Evolutionary conservation across 2,888 invertebrate species (phyloP).

Genomic region (Hyposoter didymator): DNA sequence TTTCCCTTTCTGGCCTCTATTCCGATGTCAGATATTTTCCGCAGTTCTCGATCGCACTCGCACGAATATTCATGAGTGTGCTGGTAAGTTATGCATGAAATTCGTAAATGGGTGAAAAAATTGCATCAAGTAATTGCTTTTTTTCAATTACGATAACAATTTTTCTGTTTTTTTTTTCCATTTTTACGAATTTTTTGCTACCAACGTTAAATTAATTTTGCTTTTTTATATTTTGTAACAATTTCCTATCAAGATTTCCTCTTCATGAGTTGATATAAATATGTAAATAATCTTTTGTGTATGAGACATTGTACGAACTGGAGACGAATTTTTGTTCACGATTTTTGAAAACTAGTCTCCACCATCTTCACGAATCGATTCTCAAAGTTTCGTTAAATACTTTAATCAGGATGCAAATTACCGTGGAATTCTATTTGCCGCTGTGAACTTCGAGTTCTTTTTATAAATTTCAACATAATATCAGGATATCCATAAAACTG

Average conservation of each 20-base stretch:
- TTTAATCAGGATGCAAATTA: neutral
- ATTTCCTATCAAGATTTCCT: slow-evolving; percentile 22
- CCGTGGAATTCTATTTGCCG: neutral
- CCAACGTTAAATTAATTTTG: neutral
- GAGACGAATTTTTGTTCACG: neutral
- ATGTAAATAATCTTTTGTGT: slow-evolving; percentile 3
- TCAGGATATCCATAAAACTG: neutral
- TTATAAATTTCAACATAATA: neutral
- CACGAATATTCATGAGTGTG: neutral
- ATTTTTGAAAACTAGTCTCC: neutral
- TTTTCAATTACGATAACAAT: neutral
- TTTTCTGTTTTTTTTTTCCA: neutral
- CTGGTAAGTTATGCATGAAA: slow-evolving; percentile 8
- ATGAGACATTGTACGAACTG: slow-evolving; percentile 2
- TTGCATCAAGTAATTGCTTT: neutral
- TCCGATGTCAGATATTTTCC: neutral
- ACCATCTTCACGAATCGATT: neutral
- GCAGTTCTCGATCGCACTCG: slow-evolving; percentile 9
- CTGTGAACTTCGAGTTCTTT: neutral
- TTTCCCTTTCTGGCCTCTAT: neutral
- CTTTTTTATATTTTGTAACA: neutral
- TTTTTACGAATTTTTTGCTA: slow-evolving; percentile 13
- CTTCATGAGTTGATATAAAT: slow-evolving; percentile 17
- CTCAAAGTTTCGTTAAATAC: neutral
- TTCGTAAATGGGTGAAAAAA: slow-evolving; percentile 1